Evolutionary conservation across 2,797 vertebrate genomes (phyloP).

Genomic region (Pangasius sanitwongsei): DNA sequence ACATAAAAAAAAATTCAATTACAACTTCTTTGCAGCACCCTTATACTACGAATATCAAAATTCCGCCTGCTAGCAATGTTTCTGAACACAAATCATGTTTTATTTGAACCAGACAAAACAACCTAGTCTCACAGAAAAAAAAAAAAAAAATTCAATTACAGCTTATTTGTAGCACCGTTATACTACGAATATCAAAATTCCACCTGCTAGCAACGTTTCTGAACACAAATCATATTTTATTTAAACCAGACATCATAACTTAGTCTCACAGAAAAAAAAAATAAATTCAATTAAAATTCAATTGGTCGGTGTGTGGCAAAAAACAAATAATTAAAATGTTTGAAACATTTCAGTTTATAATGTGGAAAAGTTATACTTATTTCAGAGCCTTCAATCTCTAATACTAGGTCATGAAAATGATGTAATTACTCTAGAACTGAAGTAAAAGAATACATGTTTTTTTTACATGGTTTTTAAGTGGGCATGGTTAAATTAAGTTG

Average conservation of each 20-base stretch:
- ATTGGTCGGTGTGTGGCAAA: background rate
- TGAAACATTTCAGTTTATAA: background rate
- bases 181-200: background rate
- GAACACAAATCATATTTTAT: too few relatives aligned
- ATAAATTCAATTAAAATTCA: background rate
- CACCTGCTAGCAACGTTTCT: background rate
- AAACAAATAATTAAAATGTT: background rate
- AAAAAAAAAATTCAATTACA: background rate
- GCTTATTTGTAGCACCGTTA: background rate
- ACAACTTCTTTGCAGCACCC: background rate
- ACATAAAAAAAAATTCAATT: background rate
- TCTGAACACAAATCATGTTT: too few relatives aligned
- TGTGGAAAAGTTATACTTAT: background rate
- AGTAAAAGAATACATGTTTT: background rate
- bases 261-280: too few relatives aligned
- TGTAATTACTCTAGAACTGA: background rate
- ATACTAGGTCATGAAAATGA: background rate
- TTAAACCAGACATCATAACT: too few relatives aligned
- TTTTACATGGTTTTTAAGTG: background rate
- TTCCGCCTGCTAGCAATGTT: background rate
- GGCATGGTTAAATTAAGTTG: background rate
- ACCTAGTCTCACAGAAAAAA: too few relatives aligned
- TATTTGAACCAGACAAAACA: too few relatives aligned
- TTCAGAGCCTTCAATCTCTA: background rate
- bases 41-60: background rate